Evolutionary conservation across 2,113 vertebrate genomes (phyloP).

Genomic region (Podarcis raffonei): DNA sequence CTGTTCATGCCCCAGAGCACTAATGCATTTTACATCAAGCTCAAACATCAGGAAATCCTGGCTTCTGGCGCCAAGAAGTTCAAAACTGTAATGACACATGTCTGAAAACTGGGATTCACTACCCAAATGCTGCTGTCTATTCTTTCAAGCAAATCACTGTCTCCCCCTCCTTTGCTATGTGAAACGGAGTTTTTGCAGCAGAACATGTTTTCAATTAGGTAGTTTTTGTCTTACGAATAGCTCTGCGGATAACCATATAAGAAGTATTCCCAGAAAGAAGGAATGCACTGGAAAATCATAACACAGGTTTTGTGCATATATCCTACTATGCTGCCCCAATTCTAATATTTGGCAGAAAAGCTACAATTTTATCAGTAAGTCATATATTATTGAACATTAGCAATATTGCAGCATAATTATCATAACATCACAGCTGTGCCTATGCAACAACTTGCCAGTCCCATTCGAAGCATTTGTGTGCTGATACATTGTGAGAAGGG

Average conservation of each 20-base stretch:
- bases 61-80: constrained; percentile 70
- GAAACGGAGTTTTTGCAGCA: constrained; percentile 63
- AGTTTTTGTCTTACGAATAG: constrained; percentile 57
- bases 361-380: neutral
- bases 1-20: constrained; percentile 68
- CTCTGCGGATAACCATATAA: constrained; percentile 7
- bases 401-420: neutral
- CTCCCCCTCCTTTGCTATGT: constrained; percentile 44
- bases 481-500: neutral
- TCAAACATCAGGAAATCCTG: constrained; percentile 71
- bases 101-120: constrained; percentile 65
- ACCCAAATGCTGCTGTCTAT: constrained; percentile 70
- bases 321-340: neutral
- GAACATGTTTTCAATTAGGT: constrained; percentile 72
- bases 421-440: neutral
- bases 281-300: constrained; percentile 18
- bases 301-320: neutral
- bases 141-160: constrained; percentile 68
- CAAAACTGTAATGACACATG: constrained; percentile 67
- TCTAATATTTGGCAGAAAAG: neutral
- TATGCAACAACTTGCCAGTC: neutral
- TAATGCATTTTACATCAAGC: constrained; percentile 78
- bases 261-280: constrained; percentile 43
- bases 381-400: neutral
- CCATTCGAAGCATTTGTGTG: neutral